Percentiles rank a stretch among this genome's conserved stretches.
phyloP scores from a whole-genome alignment of 1,140 invertebrate genomes.

The Drosophila ohnishii region DNA sequence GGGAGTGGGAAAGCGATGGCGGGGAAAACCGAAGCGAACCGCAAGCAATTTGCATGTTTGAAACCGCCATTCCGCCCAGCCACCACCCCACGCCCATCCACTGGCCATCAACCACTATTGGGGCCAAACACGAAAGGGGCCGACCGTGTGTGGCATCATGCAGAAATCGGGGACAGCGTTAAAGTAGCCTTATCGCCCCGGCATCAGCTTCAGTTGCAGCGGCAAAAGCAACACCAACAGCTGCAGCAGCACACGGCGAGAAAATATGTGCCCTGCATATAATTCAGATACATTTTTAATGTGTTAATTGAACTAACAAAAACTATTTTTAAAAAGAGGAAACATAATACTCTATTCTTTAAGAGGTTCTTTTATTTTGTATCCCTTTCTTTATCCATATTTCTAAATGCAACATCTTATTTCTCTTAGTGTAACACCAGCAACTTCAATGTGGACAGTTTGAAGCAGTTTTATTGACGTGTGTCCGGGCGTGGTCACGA shows the following conservation, averaged over 20 bases:
- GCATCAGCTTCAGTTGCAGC: constrained; percentile 47
- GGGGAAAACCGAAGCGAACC: constrained; percentile 71
- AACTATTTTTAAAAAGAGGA: neutral
- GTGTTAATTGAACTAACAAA: too few relatives aligned
- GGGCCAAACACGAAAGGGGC: constrained; percentile 76
- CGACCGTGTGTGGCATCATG: constrained; percentile 73
- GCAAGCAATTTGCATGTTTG: constrained; percentile 81
- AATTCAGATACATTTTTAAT: neutral
- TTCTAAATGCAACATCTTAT: too few relatives aligned
- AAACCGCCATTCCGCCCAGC: constrained; percentile 60
- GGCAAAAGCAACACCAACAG: constrained; percentile 19
- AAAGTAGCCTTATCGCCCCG: constrained; percentile 76
- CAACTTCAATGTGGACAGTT: constrained; percentile 72
- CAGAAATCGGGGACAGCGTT: constrained; percentile 78
- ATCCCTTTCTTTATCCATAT: too few relatives aligned
- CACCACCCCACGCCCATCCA: constrained; percentile 4
- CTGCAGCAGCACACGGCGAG: neutral
- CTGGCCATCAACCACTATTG: constrained; percentile 54
- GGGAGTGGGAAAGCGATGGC: constrained; percentile 12
- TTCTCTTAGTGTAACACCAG: neutral
- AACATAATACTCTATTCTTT: neutral
- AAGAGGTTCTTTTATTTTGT: neutral
- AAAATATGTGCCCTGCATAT: too few relatives aligned
- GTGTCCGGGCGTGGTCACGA: constrained; percentile 71
- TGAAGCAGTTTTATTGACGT: constrained; percentile 80